phyloP scores from a whole-genome alignment of 30 jellyfish, hydroid and myxozoan genomes.

The Hydra vulgaris region DNA sequence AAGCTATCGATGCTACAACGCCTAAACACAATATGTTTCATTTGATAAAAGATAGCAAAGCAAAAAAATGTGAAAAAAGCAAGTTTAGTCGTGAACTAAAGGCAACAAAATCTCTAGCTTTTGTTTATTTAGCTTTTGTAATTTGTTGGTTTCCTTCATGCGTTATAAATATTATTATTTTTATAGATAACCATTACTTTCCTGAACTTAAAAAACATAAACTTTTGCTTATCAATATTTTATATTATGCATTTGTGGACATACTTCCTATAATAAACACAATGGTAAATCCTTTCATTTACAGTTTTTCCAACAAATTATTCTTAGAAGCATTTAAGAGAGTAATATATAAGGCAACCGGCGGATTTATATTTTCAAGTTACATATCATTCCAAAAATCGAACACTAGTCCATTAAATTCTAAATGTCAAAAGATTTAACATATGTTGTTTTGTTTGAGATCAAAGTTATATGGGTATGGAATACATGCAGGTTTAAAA shows the following conservation, averaged over 20 bases:
- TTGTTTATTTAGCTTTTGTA: constrained; percentile 73
- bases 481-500: too few species aligned
- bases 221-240: constrained; percentile 16
- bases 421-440: too few species aligned
- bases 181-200: constrained; percentile 33
- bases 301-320: constrained; percentile 68
- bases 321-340: constrained; percentile 69
- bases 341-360: constrained; percentile 4
- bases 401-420: too few species aligned
- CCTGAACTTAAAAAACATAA: constrained; percentile 17
- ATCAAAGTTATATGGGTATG: too few species aligned
- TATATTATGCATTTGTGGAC: constrained; percentile 48
- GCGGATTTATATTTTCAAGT: neutral
- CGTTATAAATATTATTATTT: constrained; percentile 23
- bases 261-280: constrained; percentile 73
- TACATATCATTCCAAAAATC: too few species aligned
- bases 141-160: constrained; percentile 91
- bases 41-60: neutral
- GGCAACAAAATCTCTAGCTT: constrained; percentile 73
- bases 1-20: constrained; percentile 35
- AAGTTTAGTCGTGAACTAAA: constrained; percentile 40
- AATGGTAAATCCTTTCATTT: constrained; percentile 74
- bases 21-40: neutral
- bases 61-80: constrained; percentile 18
- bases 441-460: too few species aligned